Percentiles rank a stretch among this genome's conserved stretches.
Evolutionary conservation across 2,888 invertebrate genomes (phyloP).

Genomic region (Tuta absoluta): DNA sequence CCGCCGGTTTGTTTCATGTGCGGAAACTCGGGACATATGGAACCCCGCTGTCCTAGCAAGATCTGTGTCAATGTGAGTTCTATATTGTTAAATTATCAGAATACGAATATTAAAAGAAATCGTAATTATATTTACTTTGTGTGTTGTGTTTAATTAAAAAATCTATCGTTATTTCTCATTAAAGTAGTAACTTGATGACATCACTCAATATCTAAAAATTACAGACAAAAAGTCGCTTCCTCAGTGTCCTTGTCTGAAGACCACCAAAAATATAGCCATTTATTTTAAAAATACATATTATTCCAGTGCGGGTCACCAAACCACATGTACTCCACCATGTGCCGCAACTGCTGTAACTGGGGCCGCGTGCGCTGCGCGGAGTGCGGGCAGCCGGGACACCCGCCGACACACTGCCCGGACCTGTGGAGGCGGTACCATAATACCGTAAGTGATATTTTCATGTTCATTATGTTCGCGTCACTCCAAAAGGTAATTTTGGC

Average conservation of each 20-base stretch:
- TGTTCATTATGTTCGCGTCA: no score
- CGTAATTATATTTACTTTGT: no score
- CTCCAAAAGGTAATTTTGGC: no score
- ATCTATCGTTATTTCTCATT: no score
- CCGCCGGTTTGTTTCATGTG: slow-evolving; percentile 85
- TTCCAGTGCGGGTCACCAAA: slow-evolving; percentile 85
- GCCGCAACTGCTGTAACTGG: slow-evolving; percentile 82
- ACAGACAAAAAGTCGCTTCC: no score
- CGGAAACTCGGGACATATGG: slow-evolving; percentile 83
- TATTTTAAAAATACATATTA: not conserved
- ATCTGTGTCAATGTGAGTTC: slow-evolving; percentile 85
- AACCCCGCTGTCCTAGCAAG: slow-evolving; percentile 85
- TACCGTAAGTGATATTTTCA: slow-evolving; percentile 69
- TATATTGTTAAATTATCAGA: not conserved
- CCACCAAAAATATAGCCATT: no score
- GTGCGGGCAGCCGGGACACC: slow-evolving; percentile 85
- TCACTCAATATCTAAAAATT: no score
- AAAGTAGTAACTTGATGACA: no score
- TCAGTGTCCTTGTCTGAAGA: no score
- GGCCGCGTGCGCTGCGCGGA: slow-evolving; percentile 74
- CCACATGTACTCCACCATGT: slow-evolving; percentile 79
- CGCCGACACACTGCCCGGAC: slow-evolving; percentile 84
- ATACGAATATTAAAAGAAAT: no score
- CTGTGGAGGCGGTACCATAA: slow-evolving; percentile 88
- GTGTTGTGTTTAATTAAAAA: no score